A percentile compares a stretch with the other conserved stretches of the same genome.
These are phyloP conservation scores for Nematostella vectensis DNA, from an alignment of 92 coral and sea anemone species.

Conservation along the genomic window DNA sequence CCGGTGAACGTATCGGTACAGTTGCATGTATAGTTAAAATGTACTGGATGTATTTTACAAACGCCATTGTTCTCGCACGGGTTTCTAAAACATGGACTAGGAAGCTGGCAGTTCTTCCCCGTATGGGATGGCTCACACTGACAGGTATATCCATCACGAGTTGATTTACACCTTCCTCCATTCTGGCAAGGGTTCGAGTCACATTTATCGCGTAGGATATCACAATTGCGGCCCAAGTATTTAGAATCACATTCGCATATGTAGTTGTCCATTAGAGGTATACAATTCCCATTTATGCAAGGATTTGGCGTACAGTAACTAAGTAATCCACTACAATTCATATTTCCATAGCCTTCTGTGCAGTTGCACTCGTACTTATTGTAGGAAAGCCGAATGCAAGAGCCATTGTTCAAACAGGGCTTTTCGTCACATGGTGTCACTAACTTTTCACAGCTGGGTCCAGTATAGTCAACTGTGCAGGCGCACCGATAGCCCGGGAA, in stretches of 20 bases:
- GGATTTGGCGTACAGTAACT: conserved; percentile 41
- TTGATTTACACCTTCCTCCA: conserved; percentile 36
- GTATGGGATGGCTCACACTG: conserved; percentile 30
- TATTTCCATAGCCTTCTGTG: conserved; percentile 67
- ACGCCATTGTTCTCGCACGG: conserved; percentile 47
- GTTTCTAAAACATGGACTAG: conserved; percentile 22
- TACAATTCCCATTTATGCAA: conserved; percentile 33
- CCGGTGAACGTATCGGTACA: conserved; percentile 6
- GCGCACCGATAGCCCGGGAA: conserved; percentile 63
- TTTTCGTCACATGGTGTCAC: conserved; percentile 50
- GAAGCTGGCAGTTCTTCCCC: conserved; percentile 42
- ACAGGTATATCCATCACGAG: conserved; percentile 31
- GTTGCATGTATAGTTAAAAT: conserved; percentile 21
- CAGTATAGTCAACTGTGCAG: conserved; percentile 67
- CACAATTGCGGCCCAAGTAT: conserved; percentile 52
- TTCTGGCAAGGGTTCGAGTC: conserved; percentile 56
- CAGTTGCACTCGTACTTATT: conserved; percentile 59
- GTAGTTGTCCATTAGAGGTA: conserved; percentile 51
- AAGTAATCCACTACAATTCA: conserved; percentile 56
- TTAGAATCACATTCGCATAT: conserved; percentile 48
- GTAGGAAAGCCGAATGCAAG: conserved; percentile 42
- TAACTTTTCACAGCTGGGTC: conserved; percentile 44
- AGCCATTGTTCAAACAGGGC: conserved; percentile 58
- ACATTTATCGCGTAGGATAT: conserved; percentile 56
- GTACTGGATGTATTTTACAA: conserved; percentile 18